Conservation (phyloP, 2,888 invertebrate genomes). For the Hofmannophila pseudospretella region DNA sequence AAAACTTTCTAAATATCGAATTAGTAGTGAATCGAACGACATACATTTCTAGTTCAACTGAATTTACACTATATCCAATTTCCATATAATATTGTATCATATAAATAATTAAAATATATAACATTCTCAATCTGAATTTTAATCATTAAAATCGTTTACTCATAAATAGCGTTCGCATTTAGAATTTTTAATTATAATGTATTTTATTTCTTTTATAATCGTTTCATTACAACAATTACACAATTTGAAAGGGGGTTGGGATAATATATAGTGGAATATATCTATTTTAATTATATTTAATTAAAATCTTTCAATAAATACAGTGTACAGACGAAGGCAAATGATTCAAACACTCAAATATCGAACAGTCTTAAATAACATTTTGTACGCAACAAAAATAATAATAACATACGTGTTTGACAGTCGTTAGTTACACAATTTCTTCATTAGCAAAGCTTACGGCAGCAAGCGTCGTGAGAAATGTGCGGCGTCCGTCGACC, state of each 20-base stretch:
- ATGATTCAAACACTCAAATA: conserved; percentile 64
- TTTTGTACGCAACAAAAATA: conserved; percentile 72
- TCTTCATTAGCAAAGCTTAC: conserved; percentile 74
- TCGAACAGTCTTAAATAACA: conserved; percentile 72
- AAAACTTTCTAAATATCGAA: conserved; percentile 37
- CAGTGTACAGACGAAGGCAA: conserved; percentile 49
- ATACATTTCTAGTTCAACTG: conserved; percentile 65
- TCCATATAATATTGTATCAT: conserved; percentile 28
- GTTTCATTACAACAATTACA: conserved; percentile 58
- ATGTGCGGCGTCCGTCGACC: conserved; percentile 37
- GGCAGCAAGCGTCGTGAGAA: conserved; percentile 70
- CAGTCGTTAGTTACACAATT: conserved; percentile 44
- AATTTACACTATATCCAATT: conserved; percentile 56
- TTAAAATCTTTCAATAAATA: conserved; percentile 49
- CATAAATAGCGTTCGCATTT: conserved; percentile 72
- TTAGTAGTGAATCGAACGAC: conserved; percentile 51
- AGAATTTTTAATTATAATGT: conserved; percentile 45
- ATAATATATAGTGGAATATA: conserved; percentile 43
- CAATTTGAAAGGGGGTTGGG: conserved; percentile 49
- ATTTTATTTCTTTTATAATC: conserved; percentile 47
- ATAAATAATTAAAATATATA: conserved; percentile 32
- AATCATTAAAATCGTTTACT: conserved; percentile 61
- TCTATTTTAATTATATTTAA: conserved; percentile 37
- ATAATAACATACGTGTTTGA: conserved; percentile 41
- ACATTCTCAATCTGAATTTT: conserved; percentile 68